These are phyloP conservation scores for Prenolepis imparis DNA, from an alignment of 2,888 invertebrate species.

Conservation along the genomic window DNA sequence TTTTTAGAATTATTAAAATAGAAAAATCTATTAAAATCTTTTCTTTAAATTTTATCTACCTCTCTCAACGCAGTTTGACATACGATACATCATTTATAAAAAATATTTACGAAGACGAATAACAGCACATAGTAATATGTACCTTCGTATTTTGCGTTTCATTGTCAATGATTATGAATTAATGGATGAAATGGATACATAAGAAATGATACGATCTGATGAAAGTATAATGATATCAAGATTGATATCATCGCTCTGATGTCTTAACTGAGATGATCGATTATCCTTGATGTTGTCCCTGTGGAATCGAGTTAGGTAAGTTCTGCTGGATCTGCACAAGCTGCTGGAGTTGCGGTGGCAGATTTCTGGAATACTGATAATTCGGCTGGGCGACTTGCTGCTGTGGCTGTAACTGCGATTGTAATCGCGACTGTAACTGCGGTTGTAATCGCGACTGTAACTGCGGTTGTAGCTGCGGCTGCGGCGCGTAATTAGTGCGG, in stretches of 20 bases:
- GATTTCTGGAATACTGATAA: conserved; percentile 69
- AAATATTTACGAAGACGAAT: not conserved
- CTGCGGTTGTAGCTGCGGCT: not conserved
- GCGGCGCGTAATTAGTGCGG: conserved; percentile 29
- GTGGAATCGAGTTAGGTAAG: conserved; percentile 49
- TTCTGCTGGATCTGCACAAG: conserved; percentile 70
- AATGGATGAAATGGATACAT: not conserved
- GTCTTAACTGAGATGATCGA: not conserved
- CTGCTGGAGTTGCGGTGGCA: conserved; percentile 76
- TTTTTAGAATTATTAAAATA: not conserved
- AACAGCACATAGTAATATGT: not conserved
- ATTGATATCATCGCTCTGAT: not conserved
- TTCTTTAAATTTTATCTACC: not conserved
- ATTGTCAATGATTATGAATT: not conserved
- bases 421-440: not conserved
- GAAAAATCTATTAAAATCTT: not conserved
- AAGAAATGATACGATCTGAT: not conserved
- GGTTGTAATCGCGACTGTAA: too few relatives aligned
- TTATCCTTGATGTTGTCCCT: conserved; percentile 36
- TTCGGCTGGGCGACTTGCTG: conserved; percentile 44
- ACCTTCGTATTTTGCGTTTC: not conserved
- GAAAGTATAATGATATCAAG: not conserved
- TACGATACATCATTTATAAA: not conserved
- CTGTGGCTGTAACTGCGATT: conserved; percentile 44
- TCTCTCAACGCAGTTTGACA: not conserved